Conservation (phyloP, 2,797 vertebrate species). For the Yasuhikotakia modesta region DNA sequence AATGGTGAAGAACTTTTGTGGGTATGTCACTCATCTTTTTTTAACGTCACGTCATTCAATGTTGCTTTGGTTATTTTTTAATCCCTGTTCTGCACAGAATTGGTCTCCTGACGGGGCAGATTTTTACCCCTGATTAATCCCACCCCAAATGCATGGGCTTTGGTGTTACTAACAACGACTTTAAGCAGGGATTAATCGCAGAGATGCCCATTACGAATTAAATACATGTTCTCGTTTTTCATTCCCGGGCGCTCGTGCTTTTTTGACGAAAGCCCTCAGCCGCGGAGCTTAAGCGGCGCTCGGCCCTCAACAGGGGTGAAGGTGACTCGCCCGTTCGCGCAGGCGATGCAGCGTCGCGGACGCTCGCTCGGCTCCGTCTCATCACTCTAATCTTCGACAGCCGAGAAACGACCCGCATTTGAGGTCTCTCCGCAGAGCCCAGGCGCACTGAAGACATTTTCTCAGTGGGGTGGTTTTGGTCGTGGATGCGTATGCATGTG, state of each 20-base stretch:
- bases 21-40: not conserved
- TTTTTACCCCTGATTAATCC: not conserved
- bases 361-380: conserved; percentile 15
- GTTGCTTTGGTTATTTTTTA: not conserved
- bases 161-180: not conserved
- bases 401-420: conserved; percentile 21
- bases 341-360: conserved; percentile 72
- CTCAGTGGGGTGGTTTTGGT: conserved; percentile 62
- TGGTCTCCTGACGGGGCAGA: not conserved
- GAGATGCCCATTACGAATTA: not conserved
- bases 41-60: not conserved
- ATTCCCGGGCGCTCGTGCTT: not conserved
- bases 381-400: conserved; percentile 20
- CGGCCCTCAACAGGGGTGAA: conserved; percentile 69
- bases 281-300: conserved; percentile 58
- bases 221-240: too few relatives aligned
- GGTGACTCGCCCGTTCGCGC: conserved; percentile 75
- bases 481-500: conserved; percentile 91
- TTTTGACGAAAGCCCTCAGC: conserved; percentile 60
- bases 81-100: too few relatives aligned
- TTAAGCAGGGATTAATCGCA: not conserved
- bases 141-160: not conserved
- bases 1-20: conserved; percentile 24
- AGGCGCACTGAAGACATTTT: conserved; percentile 26
- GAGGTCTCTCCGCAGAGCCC: conserved; percentile 3